Evolutionary conservation across 1,140 invertebrate species (phyloP).

Genomic region (Brachionus paranguensis): DNA sequence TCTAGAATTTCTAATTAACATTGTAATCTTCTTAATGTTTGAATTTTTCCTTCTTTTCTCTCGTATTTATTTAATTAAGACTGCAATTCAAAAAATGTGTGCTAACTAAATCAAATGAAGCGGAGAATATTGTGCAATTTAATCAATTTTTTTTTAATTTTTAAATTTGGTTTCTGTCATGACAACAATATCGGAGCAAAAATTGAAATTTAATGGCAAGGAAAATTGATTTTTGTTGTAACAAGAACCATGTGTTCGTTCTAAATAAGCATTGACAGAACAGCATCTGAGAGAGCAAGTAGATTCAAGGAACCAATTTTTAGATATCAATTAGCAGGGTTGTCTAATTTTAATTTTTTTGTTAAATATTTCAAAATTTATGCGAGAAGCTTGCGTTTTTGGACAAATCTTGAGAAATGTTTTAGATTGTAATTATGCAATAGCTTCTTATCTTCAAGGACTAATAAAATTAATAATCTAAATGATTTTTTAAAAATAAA

Average conservation of each 20-base stretch:
- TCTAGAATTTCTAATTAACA: background rate
- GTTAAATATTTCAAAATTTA: background rate
- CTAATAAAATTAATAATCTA: background rate
- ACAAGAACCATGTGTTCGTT: background rate
- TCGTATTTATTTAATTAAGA: background rate
- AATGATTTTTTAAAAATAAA: background rate
- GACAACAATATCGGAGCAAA: background rate
- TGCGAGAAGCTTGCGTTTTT: background rate
- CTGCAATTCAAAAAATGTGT: background rate
- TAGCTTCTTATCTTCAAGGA: background rate
- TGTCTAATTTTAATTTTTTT: background rate
- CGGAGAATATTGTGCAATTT: background rate
- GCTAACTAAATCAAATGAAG: background rate
- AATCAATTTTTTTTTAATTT: background rate
- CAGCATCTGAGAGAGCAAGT: background rate
- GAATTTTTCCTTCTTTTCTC: background rate
- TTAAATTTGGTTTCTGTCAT: background rate
- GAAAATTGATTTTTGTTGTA: background rate
- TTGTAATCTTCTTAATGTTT: background rate
- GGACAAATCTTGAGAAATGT: background rate
- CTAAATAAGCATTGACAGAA: background rate
- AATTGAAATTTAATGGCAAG: background rate
- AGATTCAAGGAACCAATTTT: background rate
- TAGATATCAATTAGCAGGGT: background rate
- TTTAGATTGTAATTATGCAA: background rate